These are phyloP conservation scores for Ophraella communa DNA, from an alignment of 2,888 invertebrate genomes.

Conservation along the genomic window DNA sequence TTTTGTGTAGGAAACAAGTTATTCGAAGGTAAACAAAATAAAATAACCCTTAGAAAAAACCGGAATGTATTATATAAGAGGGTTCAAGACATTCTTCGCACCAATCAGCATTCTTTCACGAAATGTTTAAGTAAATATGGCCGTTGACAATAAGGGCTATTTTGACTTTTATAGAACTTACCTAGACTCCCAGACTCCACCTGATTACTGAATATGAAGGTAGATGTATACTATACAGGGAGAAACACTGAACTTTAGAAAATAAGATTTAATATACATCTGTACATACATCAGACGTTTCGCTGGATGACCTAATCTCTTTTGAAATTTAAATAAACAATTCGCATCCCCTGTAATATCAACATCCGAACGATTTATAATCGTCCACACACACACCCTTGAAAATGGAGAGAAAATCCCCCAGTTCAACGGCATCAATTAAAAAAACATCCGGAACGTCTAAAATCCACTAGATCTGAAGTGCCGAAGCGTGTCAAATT, in stretches of 20 bases:
- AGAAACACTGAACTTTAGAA: no score
- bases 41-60: constrained; percentile 32
- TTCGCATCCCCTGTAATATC: neutral
- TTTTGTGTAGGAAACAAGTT: neutral
- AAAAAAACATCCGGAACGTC: constrained; percentile 33
- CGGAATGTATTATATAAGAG: constrained; percentile 31
- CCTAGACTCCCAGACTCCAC: constrained; percentile 7
- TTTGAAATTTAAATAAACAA: constrained; percentile 14
- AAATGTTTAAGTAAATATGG: constrained; percentile 18
- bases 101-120: constrained; percentile 40
- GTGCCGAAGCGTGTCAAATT: constrained; percentile 35
- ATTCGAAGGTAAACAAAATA: constrained; percentile 9
- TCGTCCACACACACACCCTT: neutral
- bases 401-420: constrained; percentile 6
- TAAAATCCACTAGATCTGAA: constrained; percentile 28
- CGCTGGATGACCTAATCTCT: constrained; percentile 4
- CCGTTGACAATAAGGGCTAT: constrained; percentile 12
- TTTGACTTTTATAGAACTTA: neutral
- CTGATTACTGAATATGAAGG: no score
- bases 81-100: constrained; percentile 15
- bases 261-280: no score
- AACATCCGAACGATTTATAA: constrained; percentile 8
- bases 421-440: constrained; percentile 31
- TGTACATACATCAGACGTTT: no score
- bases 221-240: no score